Evolutionary conservation across 2,113 vertebrate species (phyloP), one percentile per base, ranked within the genome.

Genomic region (Catharus bicknelli): DNA sequence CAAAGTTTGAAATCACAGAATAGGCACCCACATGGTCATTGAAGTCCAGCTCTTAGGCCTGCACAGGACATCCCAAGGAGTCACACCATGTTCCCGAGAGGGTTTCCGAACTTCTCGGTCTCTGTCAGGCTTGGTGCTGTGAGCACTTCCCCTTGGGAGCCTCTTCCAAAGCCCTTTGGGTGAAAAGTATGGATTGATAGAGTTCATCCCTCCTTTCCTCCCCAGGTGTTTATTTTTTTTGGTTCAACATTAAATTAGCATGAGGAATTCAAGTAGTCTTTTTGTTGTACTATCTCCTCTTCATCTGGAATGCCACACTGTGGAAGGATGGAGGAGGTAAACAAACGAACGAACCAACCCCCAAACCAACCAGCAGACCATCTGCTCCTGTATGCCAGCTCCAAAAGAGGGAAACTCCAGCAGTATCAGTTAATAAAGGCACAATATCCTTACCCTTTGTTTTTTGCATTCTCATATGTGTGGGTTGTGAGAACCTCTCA

Each of bases 71-170:
- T 53, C 45, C 47, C 47, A 10, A 36, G 26, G 36, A 76, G 45
- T 59, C 38, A 36, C 17, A 38, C 38, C 16, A 6, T 22, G 26
- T 43, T 11, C 32, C 32, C 58, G 32, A 45, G 26, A 59, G 32
- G 8, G 5, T 68, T 76, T 68, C 22, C 27, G 61, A 27, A 45
- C 32, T 38, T 45, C 22, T 32, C 0, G 0, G 14, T 53, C 11
- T 85, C 25, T 68, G 6, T 86, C 45, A 53, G 18, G 22, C 21
- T 38, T 77, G 54, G 63, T 45, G 54, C 32, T 77, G 27, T 61
- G 38, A 27, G 45, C 14, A 6, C 14, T 45, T 76, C 11, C 9
- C 10, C 13, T 51, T 45, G 17, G 63, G 11, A 77, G 14, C 27
- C 38, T 38, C 45, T 67, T 85, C 26, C 21, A 12, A 16, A 32